Evolutionary conservation across 2,113 vertebrate genomes (phyloP).

Genomic region (Engystomops pustulosus): DNA sequence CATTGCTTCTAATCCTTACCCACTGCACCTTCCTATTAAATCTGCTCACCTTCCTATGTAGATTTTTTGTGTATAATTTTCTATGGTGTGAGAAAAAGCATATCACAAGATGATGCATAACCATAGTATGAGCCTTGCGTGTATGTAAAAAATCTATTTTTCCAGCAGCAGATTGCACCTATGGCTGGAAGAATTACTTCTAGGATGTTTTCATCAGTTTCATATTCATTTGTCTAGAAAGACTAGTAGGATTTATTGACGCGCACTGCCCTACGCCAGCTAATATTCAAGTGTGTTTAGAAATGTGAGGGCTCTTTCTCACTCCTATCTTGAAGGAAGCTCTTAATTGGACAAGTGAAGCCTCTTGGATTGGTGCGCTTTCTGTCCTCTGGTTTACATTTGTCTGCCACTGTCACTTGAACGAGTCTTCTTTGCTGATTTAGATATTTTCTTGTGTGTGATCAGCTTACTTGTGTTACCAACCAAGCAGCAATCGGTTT

Average conservation of each 20-base stretch:
- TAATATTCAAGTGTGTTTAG: conserved; percentile 50
- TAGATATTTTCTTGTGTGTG: conserved; percentile 38
- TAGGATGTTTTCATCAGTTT: conserved; percentile 47
- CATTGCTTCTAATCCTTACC: too few species aligned
- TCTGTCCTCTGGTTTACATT: conserved; percentile 48
- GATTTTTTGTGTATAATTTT: not conserved
- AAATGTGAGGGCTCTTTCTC: conserved; percentile 50
- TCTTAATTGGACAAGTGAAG: conserved; percentile 60
- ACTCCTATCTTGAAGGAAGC: conserved; percentile 51
- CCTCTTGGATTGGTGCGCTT: conserved; percentile 38
- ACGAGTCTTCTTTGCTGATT: conserved; percentile 41
- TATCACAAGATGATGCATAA: not conserved
- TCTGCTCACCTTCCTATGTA: too few species aligned
- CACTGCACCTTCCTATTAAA: too few species aligned
- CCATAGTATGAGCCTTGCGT: not conserved
- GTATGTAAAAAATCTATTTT: conserved; percentile 24
- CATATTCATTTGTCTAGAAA: conserved; percentile 50
- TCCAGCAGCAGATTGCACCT: conserved; percentile 17
- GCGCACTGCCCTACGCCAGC: conserved; percentile 18
- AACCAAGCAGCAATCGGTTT: not conserved
- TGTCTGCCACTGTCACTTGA: conserved; percentile 42
- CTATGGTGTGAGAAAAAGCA: not conserved
- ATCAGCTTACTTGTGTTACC: conserved; percentile 33
- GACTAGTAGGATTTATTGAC: conserved; percentile 53
- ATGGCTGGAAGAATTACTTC: conserved; percentile 27